Percentiles rank a stretch among this genome's conserved stretches.
phyloP scores from a whole-genome alignment of 2,797 vertebrate species.

The Lagocephalus sceleratus region DNA sequence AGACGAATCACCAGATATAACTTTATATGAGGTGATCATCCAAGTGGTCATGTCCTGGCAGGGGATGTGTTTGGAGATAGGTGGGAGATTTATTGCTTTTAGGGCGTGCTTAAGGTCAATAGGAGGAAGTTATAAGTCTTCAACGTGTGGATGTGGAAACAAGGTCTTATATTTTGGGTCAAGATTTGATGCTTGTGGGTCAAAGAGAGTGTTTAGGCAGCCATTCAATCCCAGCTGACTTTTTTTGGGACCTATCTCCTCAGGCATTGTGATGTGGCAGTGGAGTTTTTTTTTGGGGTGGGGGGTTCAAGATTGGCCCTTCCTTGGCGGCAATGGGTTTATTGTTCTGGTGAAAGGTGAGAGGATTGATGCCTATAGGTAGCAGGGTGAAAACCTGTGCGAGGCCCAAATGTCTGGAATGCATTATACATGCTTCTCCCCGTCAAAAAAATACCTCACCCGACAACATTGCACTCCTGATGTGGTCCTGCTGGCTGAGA shows the following conservation, averaged over 20 bases:
- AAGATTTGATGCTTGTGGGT: conserved; percentile 38
- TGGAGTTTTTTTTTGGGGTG: conserved; percentile 47
- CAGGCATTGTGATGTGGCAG: conserved; percentile 45
- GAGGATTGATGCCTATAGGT: conserved; percentile 79
- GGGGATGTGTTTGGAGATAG: conserved; percentile 9
- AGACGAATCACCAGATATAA: conserved; percentile 37
- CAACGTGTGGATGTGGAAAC: conserved; percentile 15
- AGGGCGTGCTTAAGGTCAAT: conserved; percentile 41
- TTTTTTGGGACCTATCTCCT: conserved; percentile 21
- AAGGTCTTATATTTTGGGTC: conserved; percentile 30
- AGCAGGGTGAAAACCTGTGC: conserved; percentile 64
- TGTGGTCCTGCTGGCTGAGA: conserved; percentile 66
- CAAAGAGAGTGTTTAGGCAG: conserved; percentile 32
- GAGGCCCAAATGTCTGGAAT: conserved; percentile 71
- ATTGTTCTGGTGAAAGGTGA: conserved; percentile 76
- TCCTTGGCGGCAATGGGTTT: conserved; percentile 69
- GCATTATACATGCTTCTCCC: conserved; percentile 72
- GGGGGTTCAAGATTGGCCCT: conserved; percentile 55
- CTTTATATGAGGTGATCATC: conserved; percentile 33
- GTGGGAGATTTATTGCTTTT: conserved; percentile 19
- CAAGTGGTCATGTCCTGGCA: conserved; percentile 10
- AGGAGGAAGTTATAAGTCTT: conserved; percentile 16
- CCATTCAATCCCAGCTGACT: conserved; percentile 10
- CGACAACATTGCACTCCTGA: conserved; percentile 71
- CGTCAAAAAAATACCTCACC: conserved; percentile 70